Conservation (phyloP, 2,797 vertebrate genomes). For the Sebastes taczanowskii region DNA sequence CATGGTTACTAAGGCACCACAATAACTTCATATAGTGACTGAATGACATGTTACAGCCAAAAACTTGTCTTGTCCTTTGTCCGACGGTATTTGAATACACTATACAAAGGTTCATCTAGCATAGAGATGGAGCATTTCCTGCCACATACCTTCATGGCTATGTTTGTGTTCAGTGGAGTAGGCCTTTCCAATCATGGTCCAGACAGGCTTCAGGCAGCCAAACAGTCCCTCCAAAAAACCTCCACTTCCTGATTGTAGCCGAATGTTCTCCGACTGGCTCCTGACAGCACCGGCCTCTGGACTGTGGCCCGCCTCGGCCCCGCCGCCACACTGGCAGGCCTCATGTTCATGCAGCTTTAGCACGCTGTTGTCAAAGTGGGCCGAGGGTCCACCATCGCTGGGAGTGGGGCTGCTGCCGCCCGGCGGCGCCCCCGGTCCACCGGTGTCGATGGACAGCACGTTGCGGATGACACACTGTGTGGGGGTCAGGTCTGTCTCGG, state of each 20-base stretch:
- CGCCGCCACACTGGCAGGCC: conserved; percentile 77
- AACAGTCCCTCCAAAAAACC: conserved; percentile 97
- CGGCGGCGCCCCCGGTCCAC: conserved; percentile 71
- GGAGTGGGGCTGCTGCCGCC: conserved; percentile 84
- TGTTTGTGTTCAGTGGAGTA: conserved; percentile 97
- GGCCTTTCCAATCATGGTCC: conserved; percentile 98
- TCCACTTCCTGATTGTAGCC: conserved; percentile 88
- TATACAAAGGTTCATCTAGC: neutral
- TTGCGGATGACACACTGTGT: conserved; percentile 94
- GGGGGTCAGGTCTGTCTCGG: conserved; percentile 92
- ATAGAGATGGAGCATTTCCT: neutral
- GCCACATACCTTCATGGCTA: conserved; percentile 85
- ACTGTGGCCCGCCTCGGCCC: conserved; percentile 76
- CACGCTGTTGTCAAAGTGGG: conserved; percentile 88
- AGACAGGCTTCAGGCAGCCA: conserved; percentile 94
- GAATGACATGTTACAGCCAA: neutral
- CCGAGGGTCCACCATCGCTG: conserved; percentile 82
- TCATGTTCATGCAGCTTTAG: conserved; percentile 89
- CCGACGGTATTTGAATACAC: neutral
- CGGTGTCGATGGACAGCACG: conserved; percentile 88
- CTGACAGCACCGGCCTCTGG: conserved; percentile 80
- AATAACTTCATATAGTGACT: neutral
- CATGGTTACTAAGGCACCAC: neutral
- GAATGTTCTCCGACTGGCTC: conserved; percentile 81
- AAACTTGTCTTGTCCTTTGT: neutral